Base-by-base conservation (phyloP, 2,888 invertebrate species). In the Limnephilus marmoratus region DNA sequence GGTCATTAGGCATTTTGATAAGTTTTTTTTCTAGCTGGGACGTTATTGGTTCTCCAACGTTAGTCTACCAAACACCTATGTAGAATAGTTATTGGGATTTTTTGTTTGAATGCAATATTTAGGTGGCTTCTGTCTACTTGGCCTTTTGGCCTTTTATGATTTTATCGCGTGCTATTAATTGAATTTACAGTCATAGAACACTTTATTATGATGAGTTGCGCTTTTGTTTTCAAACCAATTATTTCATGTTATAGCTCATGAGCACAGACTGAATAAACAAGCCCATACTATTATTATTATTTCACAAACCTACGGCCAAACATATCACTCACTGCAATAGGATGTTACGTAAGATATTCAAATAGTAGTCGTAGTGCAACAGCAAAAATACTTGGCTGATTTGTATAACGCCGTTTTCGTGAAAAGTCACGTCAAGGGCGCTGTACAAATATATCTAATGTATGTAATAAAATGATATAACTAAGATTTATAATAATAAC, bases 121-220 rank as follows among this genome's bases (percentile, higher is more conserved):
- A 49, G n/a, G 13, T 4, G n/a, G 41, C 45, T 86, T 86, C 29
- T 86, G 86, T 86, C 9, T 29, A 45, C 41, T 45, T n/a, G n/a
- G n/a, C 13, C 15, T 15, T 86, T 24, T n/a, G 15, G 49, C n/a
- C 49, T 86, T 45, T n/a, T 85, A 85, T 49, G 90, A 90, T 83
- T 82, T 90, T 83, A 90, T 90, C 90, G 83, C 37, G 29, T 41
- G 31, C 53, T 37, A 34, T 81, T 90, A 90, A 90, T 90, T 90
- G 90, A 90, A 81, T 90, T 90, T 81, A 90, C 81, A 90, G 13
- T 90, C 81, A 15, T 81, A 90, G 41, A 81, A 81, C 90, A 90
- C 90, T 90, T 90, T 90, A 90, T 81, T 81, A 41, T 18, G 81
- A 81, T 90, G 90, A 90, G 81, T 90, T 90, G 90, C 81, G 45